Base-by-base conservation (phyloP, 2,888 invertebrate genomes). In the Steinernema hermaphroditum region DNA sequence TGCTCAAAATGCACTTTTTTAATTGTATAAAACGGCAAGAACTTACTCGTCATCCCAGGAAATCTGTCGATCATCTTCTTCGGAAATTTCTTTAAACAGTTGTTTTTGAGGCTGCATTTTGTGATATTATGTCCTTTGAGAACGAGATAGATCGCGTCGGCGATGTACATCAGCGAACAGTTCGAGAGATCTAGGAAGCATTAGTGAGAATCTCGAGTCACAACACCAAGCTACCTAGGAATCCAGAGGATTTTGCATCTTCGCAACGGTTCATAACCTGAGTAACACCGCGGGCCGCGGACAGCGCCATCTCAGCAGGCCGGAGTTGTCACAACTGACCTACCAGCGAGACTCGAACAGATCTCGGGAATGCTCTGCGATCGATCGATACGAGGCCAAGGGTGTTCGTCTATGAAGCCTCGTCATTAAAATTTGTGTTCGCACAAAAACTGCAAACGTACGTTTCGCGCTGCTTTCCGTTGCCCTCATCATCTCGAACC, bases 221-320 rank as follows among this genome's bases (percentile, higher is more conserved):
- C 41, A 29, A 37, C 19, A 37, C 16, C 22, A 49, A 19, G 49
- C 29, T 68, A 84, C 84, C 84, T 16, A 84, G 73, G 77, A 76
- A 83, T 19, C 82, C 82, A 24, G 78, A 76, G 14, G 77, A 73
- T 50, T 84, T 84, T 34, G 84, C 84, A 0, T 73, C 75, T 71
- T 84, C 84, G 70, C 84, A 84, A 62, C 84, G 73, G 54, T 79
- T 78, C 68, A 84, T 80, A 2, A 84, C 82, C 57, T 83, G 83
- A 1, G 82, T 84, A 16, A 84, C 84, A 14, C 83, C 84, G 49
- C 80, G 74, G 22, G 77, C 84, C 19, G 84, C 84, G 24, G 82
- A 79, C 62, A 62, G 32, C 29, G 62, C 62, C 62, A 62, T 62
- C 32, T 12, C 32, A 4, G 62, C 9, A 1, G 16, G 32, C 16